These are phyloP conservation scores for Agrochola macilenta DNA, from an alignment of 2,888 invertebrate species.

Conservation along the genomic window DNA sequence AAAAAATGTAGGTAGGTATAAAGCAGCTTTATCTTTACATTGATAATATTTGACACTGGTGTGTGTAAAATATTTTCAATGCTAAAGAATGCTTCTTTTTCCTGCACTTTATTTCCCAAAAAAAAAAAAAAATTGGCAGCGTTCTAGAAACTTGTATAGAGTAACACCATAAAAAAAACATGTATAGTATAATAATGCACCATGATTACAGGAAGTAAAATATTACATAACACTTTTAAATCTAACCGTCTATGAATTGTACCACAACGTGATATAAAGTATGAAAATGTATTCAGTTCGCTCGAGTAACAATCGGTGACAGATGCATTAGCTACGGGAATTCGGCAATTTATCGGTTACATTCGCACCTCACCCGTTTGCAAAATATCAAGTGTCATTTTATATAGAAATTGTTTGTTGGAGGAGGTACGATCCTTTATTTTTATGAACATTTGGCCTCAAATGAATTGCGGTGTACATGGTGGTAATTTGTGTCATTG, in stretches of 20 bases:
- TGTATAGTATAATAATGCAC: too few relatives aligned
- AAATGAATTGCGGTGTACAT: neutral
- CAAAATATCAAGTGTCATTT: slow-evolving; percentile 56
- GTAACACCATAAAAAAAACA: too few relatives aligned
- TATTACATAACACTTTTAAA: neutral
- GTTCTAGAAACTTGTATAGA: too few relatives aligned
- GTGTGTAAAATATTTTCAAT: too few relatives aligned
- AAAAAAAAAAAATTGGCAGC: neutral
- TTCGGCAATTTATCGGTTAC: slow-evolving; percentile 69
- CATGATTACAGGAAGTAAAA: too few relatives aligned
- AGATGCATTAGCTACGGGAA: slow-evolving; percentile 77
- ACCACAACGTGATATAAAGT: slow-evolving; percentile 66
- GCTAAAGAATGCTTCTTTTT: too few relatives aligned
- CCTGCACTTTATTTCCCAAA: too few relatives aligned
- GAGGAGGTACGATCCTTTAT: neutral
- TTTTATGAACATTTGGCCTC: neutral
- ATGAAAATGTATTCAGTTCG: slow-evolving; percentile 81
- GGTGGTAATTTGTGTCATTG: neutral
- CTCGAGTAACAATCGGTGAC: slow-evolving; percentile 79
- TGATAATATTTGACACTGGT: too few relatives aligned
- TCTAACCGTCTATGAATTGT: slow-evolving; percentile 50
- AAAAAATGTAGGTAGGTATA: too few relatives aligned
- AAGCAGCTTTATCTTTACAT: too few relatives aligned
- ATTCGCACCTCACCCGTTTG: slow-evolving; percentile 65
- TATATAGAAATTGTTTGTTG: slow-evolving; percentile 32